Conservation (phyloP, 2,888 invertebrate species). For the Torymus aiolomorphi region DNA sequence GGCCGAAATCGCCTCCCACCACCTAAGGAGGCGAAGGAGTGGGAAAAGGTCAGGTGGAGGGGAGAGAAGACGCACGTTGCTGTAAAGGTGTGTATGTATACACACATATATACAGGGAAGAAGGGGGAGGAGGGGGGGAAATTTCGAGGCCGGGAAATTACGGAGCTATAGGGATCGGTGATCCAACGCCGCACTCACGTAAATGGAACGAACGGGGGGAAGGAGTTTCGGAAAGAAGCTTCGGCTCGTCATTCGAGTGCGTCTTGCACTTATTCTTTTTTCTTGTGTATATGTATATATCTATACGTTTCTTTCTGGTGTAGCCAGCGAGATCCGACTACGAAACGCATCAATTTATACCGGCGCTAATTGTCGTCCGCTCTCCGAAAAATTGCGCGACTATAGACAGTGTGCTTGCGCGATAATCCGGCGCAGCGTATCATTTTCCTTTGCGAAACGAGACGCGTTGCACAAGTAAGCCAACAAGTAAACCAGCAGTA, state of each 20-base stretch:
- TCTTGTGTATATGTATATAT: neutral
- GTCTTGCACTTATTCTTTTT: neutral
- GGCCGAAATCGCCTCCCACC: conserved; percentile 59
- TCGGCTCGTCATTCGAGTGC: conserved; percentile 14
- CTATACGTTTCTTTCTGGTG: no score
- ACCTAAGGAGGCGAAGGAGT: conserved; percentile 14
- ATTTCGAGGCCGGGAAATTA: conserved; percentile 58
- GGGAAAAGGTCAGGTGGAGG: neutral
- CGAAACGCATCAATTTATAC: no score
- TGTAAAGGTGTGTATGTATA: neutral
- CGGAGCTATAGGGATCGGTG: conserved; percentile 54
- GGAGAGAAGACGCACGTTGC: neutral
- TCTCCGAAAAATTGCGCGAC: conserved; percentile 12
- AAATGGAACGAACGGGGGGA: conserved; percentile 59
- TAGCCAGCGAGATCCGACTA: no score
- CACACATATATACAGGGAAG: conserved; percentile 7
- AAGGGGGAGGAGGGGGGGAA: conserved; percentile 17
- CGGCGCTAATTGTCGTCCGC: conserved; percentile 15
- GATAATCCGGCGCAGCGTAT: conserved; percentile 18
- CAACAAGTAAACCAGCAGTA: no score
- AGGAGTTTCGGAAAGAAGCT: conserved; percentile 31
- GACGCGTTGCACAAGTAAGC: neutral
- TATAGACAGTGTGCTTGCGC: neutral
- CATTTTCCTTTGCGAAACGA: conserved; percentile 49
- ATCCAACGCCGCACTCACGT: conserved; percentile 44